Percentiles rank a stretch among this genome's conserved stretches.
Evolutionary conservation across 64 coral and sea anemone genomes (phyloP).

Genomic region (Montipora capricornis): DNA sequence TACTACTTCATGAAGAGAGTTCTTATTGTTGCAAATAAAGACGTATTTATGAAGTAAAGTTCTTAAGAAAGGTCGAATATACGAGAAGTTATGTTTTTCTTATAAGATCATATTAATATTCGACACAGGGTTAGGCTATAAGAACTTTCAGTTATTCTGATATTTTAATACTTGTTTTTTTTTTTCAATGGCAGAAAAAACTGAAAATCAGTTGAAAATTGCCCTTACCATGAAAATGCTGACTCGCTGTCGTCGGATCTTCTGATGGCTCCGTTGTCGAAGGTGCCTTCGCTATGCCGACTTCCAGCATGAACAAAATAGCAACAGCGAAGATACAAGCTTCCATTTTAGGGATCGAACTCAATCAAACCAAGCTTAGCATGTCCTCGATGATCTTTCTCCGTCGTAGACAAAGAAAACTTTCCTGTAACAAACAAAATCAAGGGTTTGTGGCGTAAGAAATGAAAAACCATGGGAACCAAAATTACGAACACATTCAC

Average conservation of each 20-base stretch:
- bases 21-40: not conserved
- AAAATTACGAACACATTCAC: not conserved
- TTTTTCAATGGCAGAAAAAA: not conserved
- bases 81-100: not conserved
- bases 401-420: not conserved
- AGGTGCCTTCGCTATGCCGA: not conserved
- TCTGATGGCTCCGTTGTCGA: not conserved
- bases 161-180: not conserved
- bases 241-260: too few relatives aligned
- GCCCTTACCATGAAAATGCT: constrained; percentile 20
- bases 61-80: constrained; percentile 8
- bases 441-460: not conserved
- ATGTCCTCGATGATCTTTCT: not conserved
- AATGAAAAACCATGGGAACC: constrained; percentile 2
- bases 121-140: not conserved
- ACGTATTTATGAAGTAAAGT: not conserved
- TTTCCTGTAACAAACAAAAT: not conserved
- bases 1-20: not conserved
- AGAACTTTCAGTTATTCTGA: not conserved
- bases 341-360: not conserved
- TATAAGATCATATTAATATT: not conserved
- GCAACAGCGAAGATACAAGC: not conserved
- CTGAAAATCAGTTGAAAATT: too few relatives aligned
- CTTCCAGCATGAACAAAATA: not conserved
- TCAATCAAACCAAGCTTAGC: not conserved